These are phyloP conservation scores for Euzophera pinguis DNA, from an alignment of 2,888 invertebrate species.

Conservation along the genomic window DNA sequence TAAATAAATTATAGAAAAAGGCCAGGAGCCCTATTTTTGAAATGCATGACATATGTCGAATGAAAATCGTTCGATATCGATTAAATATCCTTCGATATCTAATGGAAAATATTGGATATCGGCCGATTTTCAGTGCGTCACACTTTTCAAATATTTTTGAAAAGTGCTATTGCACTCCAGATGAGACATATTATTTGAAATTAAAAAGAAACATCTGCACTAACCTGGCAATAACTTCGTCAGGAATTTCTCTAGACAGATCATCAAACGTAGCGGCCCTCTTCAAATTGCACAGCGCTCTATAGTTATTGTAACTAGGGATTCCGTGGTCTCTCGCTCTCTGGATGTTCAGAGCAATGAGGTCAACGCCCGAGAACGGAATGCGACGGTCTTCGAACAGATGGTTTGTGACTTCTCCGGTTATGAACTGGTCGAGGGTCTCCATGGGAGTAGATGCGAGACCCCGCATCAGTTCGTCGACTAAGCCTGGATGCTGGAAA, in stretches of 20 bases:
- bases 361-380: constrained; percentile 95
- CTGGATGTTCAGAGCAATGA: constrained; percentile 94
- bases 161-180: too few relatives aligned
- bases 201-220: neutral
- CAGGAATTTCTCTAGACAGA: constrained; percentile 90
- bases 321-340: constrained; percentile 93
- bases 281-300: constrained; percentile 93
- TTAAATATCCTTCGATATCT: too few relatives aligned
- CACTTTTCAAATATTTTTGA: too few relatives aligned
- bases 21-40: too few relatives aligned
- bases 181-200: too few relatives aligned
- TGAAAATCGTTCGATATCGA: too few relatives aligned
- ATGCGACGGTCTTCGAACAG: constrained; percentile 93
- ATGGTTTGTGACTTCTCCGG: constrained; percentile 96
- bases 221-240: constrained; percentile 86
- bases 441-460: constrained; percentile 95
- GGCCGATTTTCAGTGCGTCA: too few relatives aligned
- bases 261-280: constrained; percentile 92
- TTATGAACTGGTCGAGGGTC: constrained; percentile 94
- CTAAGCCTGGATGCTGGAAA: constrained; percentile 82
- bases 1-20: too few relatives aligned
- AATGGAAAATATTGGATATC: too few relatives aligned
- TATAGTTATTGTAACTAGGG: constrained; percentile 93
- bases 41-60: too few relatives aligned
- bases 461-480: constrained; percentile 92